Evolutionary conservation across 1,140 invertebrate genomes (phyloP), one percentile per base, ranked within the genome.

Genomic region (Bradynema listronoti): DNA sequence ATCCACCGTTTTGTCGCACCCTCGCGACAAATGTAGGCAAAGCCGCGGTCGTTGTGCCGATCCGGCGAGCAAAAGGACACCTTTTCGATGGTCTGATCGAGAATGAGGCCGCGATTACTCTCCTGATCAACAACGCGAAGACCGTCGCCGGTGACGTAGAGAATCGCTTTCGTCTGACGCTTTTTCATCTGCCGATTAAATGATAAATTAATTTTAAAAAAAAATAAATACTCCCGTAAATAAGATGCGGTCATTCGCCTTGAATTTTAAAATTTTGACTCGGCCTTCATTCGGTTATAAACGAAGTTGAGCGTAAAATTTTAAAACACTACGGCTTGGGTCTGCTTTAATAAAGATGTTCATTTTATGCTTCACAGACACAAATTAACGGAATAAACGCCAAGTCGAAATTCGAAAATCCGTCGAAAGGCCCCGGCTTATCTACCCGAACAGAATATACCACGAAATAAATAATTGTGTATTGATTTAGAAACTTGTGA

Each of bases 51-150:
- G 75, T 97, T 89, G 79, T 96, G 95, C 57, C 93, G 84, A 81
- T 99, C 95, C 0, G 95, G 95, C 6, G 95, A 92, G 82, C 95
- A 99, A 80, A 99, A 99, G 2, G 93, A 98, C 0, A 99, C 95
- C 80, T 99, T 99, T 78, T 99, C 95, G 61, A 99, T 98, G 2
- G 94, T 99, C 81, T 99, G 95, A 82, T 99, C 95, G 14, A 99
- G 91, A 64, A 99, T 91, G 46, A 99, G 83, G 27, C 92, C 93
- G 82, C 84, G 69, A 80, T 96, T 97, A 7, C 91, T 96, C 74
- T 96, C 92, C 73, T 97, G 92, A 80, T 98, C 95, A 0, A 98
- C 94, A 1, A 99, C 93, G 6, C 94, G 83, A 24, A 99, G 81
- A 6, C 93, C 91, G 81, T 98, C 94, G 0, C 93, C 94, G 54